Conservation (phyloP, 2,888 invertebrate genomes). For the Leistus spinibarbis region DNA sequence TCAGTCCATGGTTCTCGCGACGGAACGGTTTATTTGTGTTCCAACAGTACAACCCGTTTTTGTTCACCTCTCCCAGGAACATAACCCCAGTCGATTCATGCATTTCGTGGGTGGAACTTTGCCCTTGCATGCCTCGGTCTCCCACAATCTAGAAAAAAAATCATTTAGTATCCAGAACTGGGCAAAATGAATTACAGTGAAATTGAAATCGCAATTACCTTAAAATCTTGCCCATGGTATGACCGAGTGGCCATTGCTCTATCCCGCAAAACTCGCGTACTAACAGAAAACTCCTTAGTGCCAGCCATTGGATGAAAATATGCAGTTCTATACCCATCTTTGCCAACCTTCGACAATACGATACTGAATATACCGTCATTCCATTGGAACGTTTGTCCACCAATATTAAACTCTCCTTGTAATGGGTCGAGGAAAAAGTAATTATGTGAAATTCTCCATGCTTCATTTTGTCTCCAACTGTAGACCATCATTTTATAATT, state of each 20-base stretch:
- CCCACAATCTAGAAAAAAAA: constrained; percentile 61
- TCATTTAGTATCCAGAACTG: too few relatives aligned
- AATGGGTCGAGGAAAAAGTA: constrained; percentile 76
- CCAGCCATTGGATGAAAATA: constrained; percentile 83
- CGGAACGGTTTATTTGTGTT: constrained; percentile 62
- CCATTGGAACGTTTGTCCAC: constrained; percentile 77
- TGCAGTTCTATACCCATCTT: constrained; percentile 65
- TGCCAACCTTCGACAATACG: constrained; percentile 61
- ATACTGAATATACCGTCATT: constrained; percentile 80
- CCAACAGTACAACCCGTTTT: constrained; percentile 79
- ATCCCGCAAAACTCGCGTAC: constrained; percentile 66
- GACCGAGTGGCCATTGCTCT: constrained; percentile 60
- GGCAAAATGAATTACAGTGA: too few relatives aligned
- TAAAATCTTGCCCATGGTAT: constrained; percentile 63
- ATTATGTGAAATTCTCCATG: constrained; percentile 74
- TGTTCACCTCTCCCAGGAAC: constrained; percentile 73
- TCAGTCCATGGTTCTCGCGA: constrained; percentile 61
- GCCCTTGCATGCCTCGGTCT: constrained; percentile 67
- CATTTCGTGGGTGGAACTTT: constrained; percentile 72
- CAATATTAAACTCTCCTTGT: constrained; percentile 69
- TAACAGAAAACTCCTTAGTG: constrained; percentile 72
- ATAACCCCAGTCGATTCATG: constrained; percentile 67
- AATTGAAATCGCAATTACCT: too few relatives aligned
- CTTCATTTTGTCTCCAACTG: constrained; percentile 64
- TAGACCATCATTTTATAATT: constrained; percentile 68